A percentile compares a stretch with the other conserved stretches of the same genome.
Evolutionary conservation across 2,888 invertebrate species (phyloP).

Genomic region (Penaeus monodon): DNA sequence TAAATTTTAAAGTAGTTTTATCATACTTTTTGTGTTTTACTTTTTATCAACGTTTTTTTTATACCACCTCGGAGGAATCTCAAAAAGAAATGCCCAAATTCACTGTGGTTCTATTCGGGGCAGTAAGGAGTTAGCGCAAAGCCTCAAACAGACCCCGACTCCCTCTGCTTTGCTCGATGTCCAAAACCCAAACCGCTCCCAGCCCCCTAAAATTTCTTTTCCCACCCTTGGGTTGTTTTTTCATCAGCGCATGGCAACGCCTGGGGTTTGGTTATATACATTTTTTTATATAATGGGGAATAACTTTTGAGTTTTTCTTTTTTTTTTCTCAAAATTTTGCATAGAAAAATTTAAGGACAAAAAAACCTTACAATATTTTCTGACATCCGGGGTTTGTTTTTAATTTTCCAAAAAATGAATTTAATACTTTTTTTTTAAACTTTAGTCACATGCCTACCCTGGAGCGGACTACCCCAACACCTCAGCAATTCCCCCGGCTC

Average conservation of each 20-base stretch:
- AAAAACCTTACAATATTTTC: too few species aligned
- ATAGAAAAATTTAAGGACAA: too few species aligned
- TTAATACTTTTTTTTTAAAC: background rate
- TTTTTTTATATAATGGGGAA: background rate
- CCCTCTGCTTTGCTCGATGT: constrained; percentile 19
- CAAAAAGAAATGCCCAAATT: constrained; percentile 10
- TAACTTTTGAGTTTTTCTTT: too few species aligned
- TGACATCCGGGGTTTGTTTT: too few species aligned
- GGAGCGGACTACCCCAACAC: background rate
- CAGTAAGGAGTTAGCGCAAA: constrained; percentile 40
- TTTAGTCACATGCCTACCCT: constrained; percentile 18
- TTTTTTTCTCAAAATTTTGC: too few species aligned
- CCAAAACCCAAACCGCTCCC: constrained; percentile 24
- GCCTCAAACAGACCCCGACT: constrained; percentile 22
- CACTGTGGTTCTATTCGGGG: constrained; percentile 24
- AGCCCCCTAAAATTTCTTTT: constrained; percentile 1
- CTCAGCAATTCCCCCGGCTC: background rate
- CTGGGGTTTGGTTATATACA: constrained; percentile 13
- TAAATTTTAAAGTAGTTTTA: too few species aligned
- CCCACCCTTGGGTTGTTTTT: constrained; percentile 42
- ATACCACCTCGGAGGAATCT: constrained; percentile 30
- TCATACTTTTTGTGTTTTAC: background rate
- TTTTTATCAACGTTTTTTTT: background rate
- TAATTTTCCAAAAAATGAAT: background rate
- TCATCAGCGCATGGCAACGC: constrained; percentile 25